Evolutionary conservation across 2,888 invertebrate genomes (phyloP), one percentile per base, ranked within the genome.

Genomic region (Ichneumoninae sp.): DNA sequence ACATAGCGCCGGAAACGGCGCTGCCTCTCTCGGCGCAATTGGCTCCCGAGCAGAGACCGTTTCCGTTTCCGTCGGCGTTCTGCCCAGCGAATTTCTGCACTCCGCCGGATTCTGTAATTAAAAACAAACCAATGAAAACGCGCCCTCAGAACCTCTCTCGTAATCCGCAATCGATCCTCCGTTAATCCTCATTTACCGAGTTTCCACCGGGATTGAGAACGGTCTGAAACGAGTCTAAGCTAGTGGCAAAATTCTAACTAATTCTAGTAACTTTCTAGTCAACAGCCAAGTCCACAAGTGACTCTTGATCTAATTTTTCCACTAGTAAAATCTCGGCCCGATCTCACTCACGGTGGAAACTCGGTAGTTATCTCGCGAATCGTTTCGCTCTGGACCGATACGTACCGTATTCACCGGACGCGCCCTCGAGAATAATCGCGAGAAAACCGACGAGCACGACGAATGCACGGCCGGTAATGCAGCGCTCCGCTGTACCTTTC

Each of bases 1-100:
- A 95, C 93, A 95, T 93, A 22, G 92, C 92, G 26, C 92, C 91
- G n/a, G 90, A 86, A 13, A 90, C 87, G 10, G 89, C 88, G 66
- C 89, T 90, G 16, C 89, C 87, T 19, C 91, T 90, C 54, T 90
- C 89, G 7, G 85, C 86, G 81, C 93, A 93, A 54, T 90, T 89
- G 6, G 87, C 85, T 1, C 91, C 93, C 36, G 83, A 81, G 81
- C 92, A 93, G 7, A 87, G 76, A 7, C 78, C 86, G 76, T 84
- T 87, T 1, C 47, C 74, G 22, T 86, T 86, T 3, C 75, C 85
- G 8, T 87, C 86, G 40, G 84, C 63, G 44, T 54, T 80, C 22
- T 77, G 78, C 70, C 76, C 80, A 16, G 75, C 78, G 26, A 83
- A 85, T 69, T 50, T 81, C 19, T 69, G 65, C 52, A 70, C 26